Percentiles rank a stretch among this genome's conserved stretches.
These are phyloP conservation scores for Sipha maydis DNA, from an alignment of 2,888 invertebrate species.

Conservation along the genomic window DNA sequence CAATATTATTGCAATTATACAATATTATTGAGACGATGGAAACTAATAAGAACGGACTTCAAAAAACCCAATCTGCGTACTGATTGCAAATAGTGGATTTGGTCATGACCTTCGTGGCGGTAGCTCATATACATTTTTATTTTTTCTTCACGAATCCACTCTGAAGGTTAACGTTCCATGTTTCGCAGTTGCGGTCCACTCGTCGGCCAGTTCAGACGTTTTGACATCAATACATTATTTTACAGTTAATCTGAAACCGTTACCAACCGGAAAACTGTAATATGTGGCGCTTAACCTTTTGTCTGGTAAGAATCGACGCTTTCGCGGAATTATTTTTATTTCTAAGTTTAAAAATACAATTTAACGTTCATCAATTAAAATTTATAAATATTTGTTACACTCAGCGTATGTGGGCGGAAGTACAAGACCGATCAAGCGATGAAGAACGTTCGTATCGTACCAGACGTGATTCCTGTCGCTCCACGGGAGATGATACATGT, in stretches of 20 bases:
- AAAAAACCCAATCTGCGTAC: background rate
- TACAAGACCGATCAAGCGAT: background rate
- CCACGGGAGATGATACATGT: slow-evolving; percentile 67
- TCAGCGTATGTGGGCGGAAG: background rate
- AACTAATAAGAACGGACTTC: background rate
- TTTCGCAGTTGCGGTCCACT: background rate
- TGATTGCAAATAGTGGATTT: background rate
- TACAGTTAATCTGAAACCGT: background rate
- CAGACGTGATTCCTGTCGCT: slow-evolving; percentile 66
- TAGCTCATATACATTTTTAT: background rate
- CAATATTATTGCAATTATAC: too few relatives aligned
- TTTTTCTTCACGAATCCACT: background rate
- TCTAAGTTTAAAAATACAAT: too few relatives aligned
- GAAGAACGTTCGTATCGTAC: background rate
- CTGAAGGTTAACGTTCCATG: background rate
- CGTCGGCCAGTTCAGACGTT: background rate
- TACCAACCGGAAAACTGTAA: background rate
- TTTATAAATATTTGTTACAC: background rate
- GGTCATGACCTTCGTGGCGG: background rate
- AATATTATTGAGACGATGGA: background rate
- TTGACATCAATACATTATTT: background rate
- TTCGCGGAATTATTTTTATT: background rate
- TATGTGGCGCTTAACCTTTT: background rate
- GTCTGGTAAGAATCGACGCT: background rate
- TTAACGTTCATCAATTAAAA: too few relatives aligned